phyloP scores from a whole-genome alignment of 2,113 vertebrate species.

The Panurus biarmicus region DNA sequence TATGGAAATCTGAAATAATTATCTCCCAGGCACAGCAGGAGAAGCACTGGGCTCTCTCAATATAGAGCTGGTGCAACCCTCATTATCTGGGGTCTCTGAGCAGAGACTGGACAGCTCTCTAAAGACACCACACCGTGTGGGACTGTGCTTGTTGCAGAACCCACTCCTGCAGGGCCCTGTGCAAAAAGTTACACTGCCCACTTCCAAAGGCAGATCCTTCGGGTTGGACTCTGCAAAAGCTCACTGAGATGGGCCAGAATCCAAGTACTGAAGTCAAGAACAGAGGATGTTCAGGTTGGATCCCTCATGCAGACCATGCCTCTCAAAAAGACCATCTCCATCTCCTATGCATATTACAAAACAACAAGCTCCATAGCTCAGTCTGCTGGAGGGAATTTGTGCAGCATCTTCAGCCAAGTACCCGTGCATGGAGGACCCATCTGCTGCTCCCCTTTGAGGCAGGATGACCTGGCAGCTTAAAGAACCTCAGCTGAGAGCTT shows the following conservation, averaged over 20 bases:
- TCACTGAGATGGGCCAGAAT: background rate
- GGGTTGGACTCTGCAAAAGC: fast-evolving
- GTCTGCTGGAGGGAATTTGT: background rate
- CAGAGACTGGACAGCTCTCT: background rate
- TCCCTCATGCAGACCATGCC: background rate
- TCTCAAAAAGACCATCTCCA: background rate
- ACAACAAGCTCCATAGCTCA: background rate
- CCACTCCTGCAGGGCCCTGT: background rate
- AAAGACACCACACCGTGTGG: fast-evolving
- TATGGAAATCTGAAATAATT: background rate
- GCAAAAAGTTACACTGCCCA: background rate
- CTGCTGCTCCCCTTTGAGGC: background rate
- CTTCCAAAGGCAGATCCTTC: background rate
- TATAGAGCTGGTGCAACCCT: no score
- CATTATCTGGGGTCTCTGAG: background rate
- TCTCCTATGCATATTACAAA: fast-evolving
- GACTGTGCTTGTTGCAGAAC: background rate
- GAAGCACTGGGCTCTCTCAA: background rate
- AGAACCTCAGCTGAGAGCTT: background rate
- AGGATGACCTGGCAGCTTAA: background rate
- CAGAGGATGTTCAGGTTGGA: background rate
- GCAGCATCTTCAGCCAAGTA: background rate
- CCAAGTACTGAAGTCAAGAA: background rate
- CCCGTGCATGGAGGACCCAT: background rate
- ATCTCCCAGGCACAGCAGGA: background rate